These are phyloP conservation scores for Cecropterus lyciades DNA, from an alignment of 1,140 invertebrate species.

Conservation along the genomic window DNA sequence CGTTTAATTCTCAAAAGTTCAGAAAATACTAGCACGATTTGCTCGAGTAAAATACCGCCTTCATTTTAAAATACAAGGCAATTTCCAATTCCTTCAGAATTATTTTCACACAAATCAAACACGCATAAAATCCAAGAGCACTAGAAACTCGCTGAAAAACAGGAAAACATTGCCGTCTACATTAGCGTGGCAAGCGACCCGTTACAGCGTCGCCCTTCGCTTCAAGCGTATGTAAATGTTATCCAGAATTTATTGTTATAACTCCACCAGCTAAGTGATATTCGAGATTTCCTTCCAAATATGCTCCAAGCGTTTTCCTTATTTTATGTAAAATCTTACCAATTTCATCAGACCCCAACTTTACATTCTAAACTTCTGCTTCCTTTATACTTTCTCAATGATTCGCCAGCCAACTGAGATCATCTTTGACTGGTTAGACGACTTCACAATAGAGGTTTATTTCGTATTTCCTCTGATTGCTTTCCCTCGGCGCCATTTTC, in stretches of 20 bases:
- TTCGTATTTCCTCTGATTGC: slow-evolving; percentile 60
- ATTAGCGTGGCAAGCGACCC: slow-evolving; percentile 70
- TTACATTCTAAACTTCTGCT: slow-evolving; percentile 23
- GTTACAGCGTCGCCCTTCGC: slow-evolving; percentile 63
- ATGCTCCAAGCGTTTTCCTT: slow-evolving; percentile 64
- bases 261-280: slow-evolving; percentile 78
- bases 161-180: slow-evolving; percentile 58
- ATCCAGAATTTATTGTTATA: slow-evolving; percentile 80
- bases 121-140: slow-evolving; percentile 34
- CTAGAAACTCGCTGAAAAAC: slow-evolving; percentile 48
- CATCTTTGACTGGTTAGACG: slow-evolving; percentile 43
- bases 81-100: slow-evolving; percentile 17
- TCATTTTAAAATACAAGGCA: background rate
- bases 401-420: slow-evolving; percentile 28
- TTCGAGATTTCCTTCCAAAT: slow-evolving; percentile 74
- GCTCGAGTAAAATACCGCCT: too few species aligned
- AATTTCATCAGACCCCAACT: slow-evolving; percentile 42
- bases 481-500: slow-evolving; percentile 48
- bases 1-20: too few species aligned
- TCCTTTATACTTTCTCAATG: slow-evolving; percentile 8
- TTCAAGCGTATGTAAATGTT: slow-evolving; percentile 76
- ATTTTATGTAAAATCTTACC: slow-evolving; percentile 54
- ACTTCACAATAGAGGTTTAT: slow-evolving; percentile 45
- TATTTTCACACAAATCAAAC: slow-evolving; percentile 30
- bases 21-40: too few species aligned